These are phyloP conservation scores for Vulpes lagopus DNA, from an alignment of 2,113 vertebrate genomes.

Conservation along the genomic window DNA sequence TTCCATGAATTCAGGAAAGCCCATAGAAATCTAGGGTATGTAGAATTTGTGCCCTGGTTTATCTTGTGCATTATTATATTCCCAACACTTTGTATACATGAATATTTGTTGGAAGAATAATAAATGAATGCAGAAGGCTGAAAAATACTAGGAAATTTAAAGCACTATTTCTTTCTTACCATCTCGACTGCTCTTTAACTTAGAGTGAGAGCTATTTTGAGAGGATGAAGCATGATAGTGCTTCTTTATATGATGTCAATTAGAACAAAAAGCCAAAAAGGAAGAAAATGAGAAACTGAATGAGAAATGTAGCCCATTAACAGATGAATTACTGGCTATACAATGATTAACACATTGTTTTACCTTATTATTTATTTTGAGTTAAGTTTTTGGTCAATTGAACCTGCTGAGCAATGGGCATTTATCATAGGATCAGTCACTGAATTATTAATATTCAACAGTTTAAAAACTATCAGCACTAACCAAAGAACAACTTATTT, in stretches of 20 bases:
- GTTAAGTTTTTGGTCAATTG: not conserved
- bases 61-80: not conserved
- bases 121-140: not conserved
- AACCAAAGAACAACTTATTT: not conserved
- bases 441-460: not conserved
- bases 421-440: not conserved
- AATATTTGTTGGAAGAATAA: not conserved
- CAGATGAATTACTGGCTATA: not conserved
- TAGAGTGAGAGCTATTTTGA: not conserved
- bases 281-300: not conserved
- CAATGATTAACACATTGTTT: constrained; percentile 8
- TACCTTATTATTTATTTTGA: not conserved
- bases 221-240: not conserved
- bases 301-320: not conserved
- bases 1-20: constrained; percentile 31
- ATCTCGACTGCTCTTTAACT: not conserved
- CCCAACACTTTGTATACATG: not conserved
- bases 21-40: not conserved
- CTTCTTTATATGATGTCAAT: not conserved
- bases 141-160: not conserved
- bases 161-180: not conserved
- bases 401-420: not conserved
- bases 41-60: not conserved
- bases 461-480: constrained; percentile 11
- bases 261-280: not conserved